Conservation (phyloP, 2,888 invertebrate genomes). For the Callimorpha dominula region DNA sequence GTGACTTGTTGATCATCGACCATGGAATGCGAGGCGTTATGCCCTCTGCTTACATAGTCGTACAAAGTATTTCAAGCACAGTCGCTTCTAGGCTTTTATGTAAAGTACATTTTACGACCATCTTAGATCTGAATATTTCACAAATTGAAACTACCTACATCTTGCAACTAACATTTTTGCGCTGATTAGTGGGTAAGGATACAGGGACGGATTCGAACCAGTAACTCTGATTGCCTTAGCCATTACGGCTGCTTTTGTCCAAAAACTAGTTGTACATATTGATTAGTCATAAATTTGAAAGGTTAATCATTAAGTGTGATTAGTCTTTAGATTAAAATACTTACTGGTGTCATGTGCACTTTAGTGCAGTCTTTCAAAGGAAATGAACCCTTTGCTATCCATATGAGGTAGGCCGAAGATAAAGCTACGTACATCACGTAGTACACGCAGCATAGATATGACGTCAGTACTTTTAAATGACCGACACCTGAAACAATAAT, state of each 20-base stretch:
- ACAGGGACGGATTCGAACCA: background rate
- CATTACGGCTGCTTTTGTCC: background rate
- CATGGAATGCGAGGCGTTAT: too few species aligned
- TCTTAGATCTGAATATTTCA: too few species aligned
- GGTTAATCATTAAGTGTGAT: background rate
- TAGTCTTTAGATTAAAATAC: slow-evolving; percentile 24
- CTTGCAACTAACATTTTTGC: background rate
- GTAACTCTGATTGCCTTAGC: background rate
- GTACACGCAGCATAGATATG: slow-evolving; percentile 87
- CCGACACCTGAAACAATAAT: slow-evolving; percentile 86
- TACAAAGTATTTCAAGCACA: too few species aligned
- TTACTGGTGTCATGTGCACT: slow-evolving; percentile 85
- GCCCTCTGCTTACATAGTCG: too few species aligned
- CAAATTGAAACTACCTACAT: background rate
- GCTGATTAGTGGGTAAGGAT: background rate
- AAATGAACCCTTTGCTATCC: slow-evolving; percentile 88
- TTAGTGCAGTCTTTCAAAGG: slow-evolving; percentile 88
- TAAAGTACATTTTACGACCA: too few species aligned
- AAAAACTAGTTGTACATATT: background rate
- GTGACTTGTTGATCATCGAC: too few species aligned
- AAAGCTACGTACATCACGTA: slow-evolving; percentile 88
- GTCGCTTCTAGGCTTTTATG: too few species aligned
- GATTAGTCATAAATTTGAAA: too few species aligned
- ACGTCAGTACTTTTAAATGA: slow-evolving; percentile 88
- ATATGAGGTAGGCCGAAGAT: slow-evolving; percentile 87